Base-by-base conservation (phyloP, 2,888 invertebrate genomes). In the Rhamphomyia laevipes region DNA sequence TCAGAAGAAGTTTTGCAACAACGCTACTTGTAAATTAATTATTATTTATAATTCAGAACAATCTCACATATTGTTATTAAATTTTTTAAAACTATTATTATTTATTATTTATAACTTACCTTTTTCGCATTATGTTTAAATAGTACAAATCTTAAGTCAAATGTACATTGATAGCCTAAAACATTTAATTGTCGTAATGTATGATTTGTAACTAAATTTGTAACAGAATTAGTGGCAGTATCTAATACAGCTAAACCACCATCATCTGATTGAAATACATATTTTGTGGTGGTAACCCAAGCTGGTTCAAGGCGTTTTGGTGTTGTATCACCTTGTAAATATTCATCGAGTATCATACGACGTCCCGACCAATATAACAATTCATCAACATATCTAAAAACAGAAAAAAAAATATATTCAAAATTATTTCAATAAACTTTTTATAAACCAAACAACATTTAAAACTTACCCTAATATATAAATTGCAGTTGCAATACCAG, bases 121-220 rank as follows among this genome's bases (percentile, higher is more conserved):
- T 85, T 81, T 73, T 87, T 86, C 72, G 89, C 83, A 74, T 88
- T 86, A 77, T 89, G 88, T 74, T 85, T 83, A 74, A 91, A 86
- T 63, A 91, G 80, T 66, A 91, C 87, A 73, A 82, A 90, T 68
- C 84, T 84, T 62, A 89, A 77, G 74, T 90, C 88, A 58, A 81
- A 77, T 58, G 90, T 89, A 71, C 89, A 86, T 71, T 87, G 82
- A 73, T 86, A 89, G 61, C 86, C 86, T 66, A 84, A 84, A 61
- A 88, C 88, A 74, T 88, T 87, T 62, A 89, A 77, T 74, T 89
- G 88, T 69, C 88, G 81, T 73, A 89, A 76, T 55, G 88, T 89
- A 67, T 89, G 87, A 74, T 89, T 89, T 59, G 88, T 86, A 70
- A 89, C 88, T 62, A 89, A 78, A 55, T 84, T 80, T 56, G 83